These are phyloP conservation scores for Dromococcyx pavoninus DNA, from an alignment of 2,797 vertebrate species.

Conservation along the genomic window DNA sequence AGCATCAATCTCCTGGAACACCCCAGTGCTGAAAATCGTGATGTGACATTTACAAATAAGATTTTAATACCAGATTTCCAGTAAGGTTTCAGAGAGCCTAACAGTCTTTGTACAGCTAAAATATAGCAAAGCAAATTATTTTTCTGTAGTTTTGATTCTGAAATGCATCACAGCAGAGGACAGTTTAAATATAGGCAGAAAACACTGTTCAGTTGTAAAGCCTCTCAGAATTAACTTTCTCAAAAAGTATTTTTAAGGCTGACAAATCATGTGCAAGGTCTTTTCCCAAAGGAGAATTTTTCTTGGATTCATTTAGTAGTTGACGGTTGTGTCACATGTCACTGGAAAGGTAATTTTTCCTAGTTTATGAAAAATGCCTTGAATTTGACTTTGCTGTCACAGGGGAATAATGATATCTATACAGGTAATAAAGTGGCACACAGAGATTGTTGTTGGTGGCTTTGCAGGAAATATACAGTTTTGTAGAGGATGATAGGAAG, in stretches of 20 bases:
- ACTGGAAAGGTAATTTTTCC: constrained; percentile 70
- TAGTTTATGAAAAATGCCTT: constrained; percentile 61
- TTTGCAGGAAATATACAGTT: constrained; percentile 28
- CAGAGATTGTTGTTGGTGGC: constrained; percentile 25
- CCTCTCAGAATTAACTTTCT: constrained; percentile 54
- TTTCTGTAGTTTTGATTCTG: neutral
- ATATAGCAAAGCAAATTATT: neutral
- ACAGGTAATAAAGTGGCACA: constrained; percentile 58
- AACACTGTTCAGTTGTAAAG: constrained; percentile 1
- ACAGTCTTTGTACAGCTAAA: neutral
- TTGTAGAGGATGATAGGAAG: constrained; percentile 23
- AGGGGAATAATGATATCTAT: constrained; percentile 65
- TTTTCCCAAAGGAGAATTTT: constrained; percentile 56
- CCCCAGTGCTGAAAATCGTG: neutral
- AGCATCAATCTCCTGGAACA: constrained; percentile 13
- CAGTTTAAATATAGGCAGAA: constrained; percentile 29
- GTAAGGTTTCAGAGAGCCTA: neutral
- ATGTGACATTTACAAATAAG: constrained; percentile 28
- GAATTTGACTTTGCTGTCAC: constrained; percentile 66
- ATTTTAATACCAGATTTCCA: constrained; percentile 40
- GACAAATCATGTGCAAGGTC: constrained; percentile 50
- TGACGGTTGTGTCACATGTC: constrained; percentile 58
- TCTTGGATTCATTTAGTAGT: constrained; percentile 58
- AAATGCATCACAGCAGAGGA: constrained; percentile 19
- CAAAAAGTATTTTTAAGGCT: constrained; percentile 44